Percentiles rank a stretch among this genome's conserved stretches.
Conservation (phyloP, 2,113 vertebrate genomes). For the Elanoides forficatus region DNA sequence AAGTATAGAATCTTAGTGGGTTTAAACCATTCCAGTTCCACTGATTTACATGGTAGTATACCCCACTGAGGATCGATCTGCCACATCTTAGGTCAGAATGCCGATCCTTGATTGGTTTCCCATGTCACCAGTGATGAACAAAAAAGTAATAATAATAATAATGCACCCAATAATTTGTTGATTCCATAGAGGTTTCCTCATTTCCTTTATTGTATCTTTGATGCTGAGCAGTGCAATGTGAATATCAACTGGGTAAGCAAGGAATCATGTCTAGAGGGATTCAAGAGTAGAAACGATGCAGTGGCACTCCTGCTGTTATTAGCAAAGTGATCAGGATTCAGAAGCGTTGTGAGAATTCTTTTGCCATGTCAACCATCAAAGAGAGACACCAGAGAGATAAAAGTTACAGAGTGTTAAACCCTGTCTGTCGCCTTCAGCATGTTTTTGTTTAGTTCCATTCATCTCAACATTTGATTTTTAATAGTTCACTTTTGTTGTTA, state of each 20-base stretch:
- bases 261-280: background rate
- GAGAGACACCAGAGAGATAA: slow-evolving; percentile 27
- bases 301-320: background rate
- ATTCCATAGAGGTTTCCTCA: background rate
- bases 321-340: slow-evolving; percentile 17
- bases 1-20: background rate
- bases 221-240: background rate
- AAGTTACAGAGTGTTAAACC: slow-evolving; percentile 32
- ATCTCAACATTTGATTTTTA: slow-evolving; percentile 53
- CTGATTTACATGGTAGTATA: background rate
- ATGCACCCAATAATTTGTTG: background rate
- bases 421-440: background rate
- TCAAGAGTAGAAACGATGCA: background rate
- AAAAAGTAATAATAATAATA: background rate
- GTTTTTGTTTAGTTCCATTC: slow-evolving; percentile 62
- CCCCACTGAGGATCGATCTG: background rate
- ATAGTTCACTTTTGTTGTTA: slow-evolving; percentile 34
- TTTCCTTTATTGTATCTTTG: background rate
- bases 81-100: background rate
- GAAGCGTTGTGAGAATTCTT: slow-evolving; percentile 17
- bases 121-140: background rate
- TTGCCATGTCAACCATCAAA: slow-evolving; percentile 49
- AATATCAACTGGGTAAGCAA: background rate
- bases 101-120: background rate
- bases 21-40: background rate